Evolutionary conservation across 2,888 invertebrate species (phyloP), one percentile per base, ranked within the genome.

Genomic region (Lutraria lutraria): DNA sequence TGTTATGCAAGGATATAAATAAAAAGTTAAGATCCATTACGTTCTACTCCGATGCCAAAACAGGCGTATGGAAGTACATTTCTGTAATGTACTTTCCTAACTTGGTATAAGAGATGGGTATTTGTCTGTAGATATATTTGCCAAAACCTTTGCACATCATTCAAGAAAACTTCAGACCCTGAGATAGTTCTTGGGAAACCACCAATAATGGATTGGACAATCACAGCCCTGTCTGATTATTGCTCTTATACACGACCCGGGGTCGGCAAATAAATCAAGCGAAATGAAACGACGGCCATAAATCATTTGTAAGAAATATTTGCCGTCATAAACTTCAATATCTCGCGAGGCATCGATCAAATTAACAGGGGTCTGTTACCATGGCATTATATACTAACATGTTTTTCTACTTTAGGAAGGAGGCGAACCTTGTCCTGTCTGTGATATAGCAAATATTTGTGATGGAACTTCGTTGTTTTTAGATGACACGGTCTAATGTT

Each of bases 241-340:
- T 16, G 76, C 34, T 76, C 34, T 13, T 31, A 76, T 76, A 76
- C 76, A 34, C 72, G 76, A 31, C 76, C 76, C 76, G 76, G 31
- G 76, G 76, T 76, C 31, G 31, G 34, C 31, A 76, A 76, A 76
- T 76, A 76, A 76, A 76, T 76, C 76, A 76, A 76, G 34, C 34
- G 34, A 76, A 76, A 76, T 76, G 76, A 76, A 76, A 34, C 76
- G 25, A 19, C 19, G 25, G 76, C 34, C 76, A 83, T 87, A 87
- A 87, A 82, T 82, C 87, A 76, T 87, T 87, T 83, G 31, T 76
- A 60, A 82, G 72, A 72, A 87, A 82, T 87, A 87, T 72, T 72
- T 56, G 54, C 53, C 76, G 31, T 87, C 87, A 87, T 87, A 82
- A 87, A 82, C 76, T 87, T 87, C 87, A 87, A 87, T 87, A 87